Conservation (phyloP, 1,140 invertebrate genomes). For the Aleiodes sp. region DNA sequence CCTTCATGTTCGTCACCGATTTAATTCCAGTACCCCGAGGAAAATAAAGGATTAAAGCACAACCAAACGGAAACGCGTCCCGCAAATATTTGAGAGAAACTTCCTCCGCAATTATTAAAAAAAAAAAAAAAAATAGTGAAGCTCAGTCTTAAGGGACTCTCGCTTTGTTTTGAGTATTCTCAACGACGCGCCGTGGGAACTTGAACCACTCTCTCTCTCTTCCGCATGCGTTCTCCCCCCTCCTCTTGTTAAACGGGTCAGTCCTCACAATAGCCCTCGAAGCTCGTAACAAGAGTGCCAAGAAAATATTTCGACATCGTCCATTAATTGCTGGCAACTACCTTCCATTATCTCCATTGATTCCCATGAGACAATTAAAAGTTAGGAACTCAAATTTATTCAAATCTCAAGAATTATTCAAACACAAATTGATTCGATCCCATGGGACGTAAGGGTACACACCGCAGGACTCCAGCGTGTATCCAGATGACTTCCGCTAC, state of each 20-base stretch:
- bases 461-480: conserved; percentile 35
- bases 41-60: too few relatives aligned
- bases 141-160: conserved; percentile 38
- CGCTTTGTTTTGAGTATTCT: conserved; percentile 59
- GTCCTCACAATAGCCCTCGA: conserved; percentile 38
- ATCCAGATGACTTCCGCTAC: conserved; percentile 61
- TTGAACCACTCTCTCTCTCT: conserved; percentile 20
- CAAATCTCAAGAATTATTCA: conserved; percentile 56
- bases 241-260: conserved; percentile 21
- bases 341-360: too few relatives aligned
- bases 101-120: too few relatives aligned
- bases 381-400: too few relatives aligned
- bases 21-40: too few relatives aligned
- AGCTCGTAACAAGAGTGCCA: conserved; percentile 8
- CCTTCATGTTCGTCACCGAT: too few relatives aligned
- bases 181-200: conserved; percentile 59
- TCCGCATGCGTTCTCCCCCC: background rate
- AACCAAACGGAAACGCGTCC: background rate
- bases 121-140: conserved; percentile 30
- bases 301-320: too few relatives aligned
- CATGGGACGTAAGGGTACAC: conserved; percentile 47
- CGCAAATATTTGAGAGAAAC: conserved; percentile 3
- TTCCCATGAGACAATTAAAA: too few relatives aligned
- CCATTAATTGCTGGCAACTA: too few relatives aligned
- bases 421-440: conserved; percentile 60